These are phyloP conservation scores for Habroteleia sp. DNA, from an alignment of 2,888 invertebrate genomes.

Conservation along the genomic window DNA sequence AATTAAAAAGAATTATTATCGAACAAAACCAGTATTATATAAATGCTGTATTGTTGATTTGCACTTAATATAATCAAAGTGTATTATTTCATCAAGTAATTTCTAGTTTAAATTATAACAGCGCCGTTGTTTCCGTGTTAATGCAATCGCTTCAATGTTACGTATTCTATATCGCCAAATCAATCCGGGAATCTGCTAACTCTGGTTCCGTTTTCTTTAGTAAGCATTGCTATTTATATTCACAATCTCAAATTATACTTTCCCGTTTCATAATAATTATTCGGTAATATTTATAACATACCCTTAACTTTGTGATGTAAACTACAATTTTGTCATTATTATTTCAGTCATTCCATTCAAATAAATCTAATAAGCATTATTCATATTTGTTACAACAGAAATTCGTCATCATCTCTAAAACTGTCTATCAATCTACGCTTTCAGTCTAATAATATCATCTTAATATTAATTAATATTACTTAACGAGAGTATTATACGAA, in stretches of 20 bases:
- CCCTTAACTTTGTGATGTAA: slow-evolving; percentile 17
- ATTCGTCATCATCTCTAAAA: no score
- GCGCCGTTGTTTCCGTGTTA: slow-evolving; percentile 22
- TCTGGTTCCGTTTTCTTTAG: slow-evolving; percentile 18
- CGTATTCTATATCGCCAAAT: slow-evolving; percentile 14
- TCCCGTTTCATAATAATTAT: slow-evolving; percentile 27
- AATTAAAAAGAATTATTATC: neutral
- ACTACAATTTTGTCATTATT: slow-evolving; percentile 33
- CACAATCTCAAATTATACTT: slow-evolving; percentile 13
- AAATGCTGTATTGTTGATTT: slow-evolving; percentile 15
- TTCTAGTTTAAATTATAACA: slow-evolving; percentile 29
- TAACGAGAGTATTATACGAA: no score
- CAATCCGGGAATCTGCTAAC: slow-evolving; percentile 19
- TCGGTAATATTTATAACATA: slow-evolving; percentile 28
- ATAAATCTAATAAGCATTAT: slow-evolving; percentile 35
- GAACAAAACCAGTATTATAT: neutral
- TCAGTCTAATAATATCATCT: no score
- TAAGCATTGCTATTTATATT: slow-evolving; percentile 33
- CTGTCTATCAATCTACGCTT: no score
- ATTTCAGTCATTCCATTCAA: slow-evolving; percentile 10
- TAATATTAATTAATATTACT: no score
- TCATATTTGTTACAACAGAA: no score
- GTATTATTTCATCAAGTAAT: slow-evolving; percentile 36
- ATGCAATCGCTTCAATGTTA: slow-evolving; percentile 22
- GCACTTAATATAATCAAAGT: slow-evolving; percentile 27